Base-by-base conservation (phyloP, 2,113 vertebrate species). In the Numida meleagris region DNA sequence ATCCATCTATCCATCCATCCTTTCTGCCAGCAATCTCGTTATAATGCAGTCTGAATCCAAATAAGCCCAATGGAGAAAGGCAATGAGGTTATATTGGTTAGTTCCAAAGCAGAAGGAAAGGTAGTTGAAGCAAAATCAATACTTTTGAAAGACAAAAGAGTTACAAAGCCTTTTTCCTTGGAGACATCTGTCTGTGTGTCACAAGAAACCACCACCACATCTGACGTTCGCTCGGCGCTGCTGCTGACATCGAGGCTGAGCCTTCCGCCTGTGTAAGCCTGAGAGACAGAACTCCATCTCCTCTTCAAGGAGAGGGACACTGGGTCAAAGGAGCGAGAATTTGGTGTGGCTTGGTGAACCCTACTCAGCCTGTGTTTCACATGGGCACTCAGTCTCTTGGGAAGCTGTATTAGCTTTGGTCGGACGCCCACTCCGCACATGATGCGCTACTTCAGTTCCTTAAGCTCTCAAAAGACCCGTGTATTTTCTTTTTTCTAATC, bases 101-200 rank as follows among this genome's bases (percentile, higher is more conserved):
- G 66, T 77, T 96, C 61, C 66, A 75, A 88, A 90, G 90, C 70
- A 66, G 76, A 58, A 86, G 76, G 51, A 61, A 77, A 81, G 15
- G 48, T 12, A 86, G 73, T 10, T 88, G 88, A 96, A 86, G 80
- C 53, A 95, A 94, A 91, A 86, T 95, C 90, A 83, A 94, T 93
- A 61, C 57, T 86, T 93, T 23, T 86, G 76, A 91, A 88, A 91
- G 91, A 89, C 86, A 68, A 67, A 82, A 59, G 57, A 40, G 79
- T 86, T 94, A 74, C 55, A 88, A 81, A 94, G 72, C 51, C 87
- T 66, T 94, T 86, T 95, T 83, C 51, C 82, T 93, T 89, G 46
- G 85, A 63, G 87, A 80, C 61, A 66, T 83, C 70, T 78, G 72
- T 75, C 91, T 15, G 2, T 18, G n/a, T 74, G 57, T 83, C 82